These are phyloP conservation scores for Salvator merianae DNA, from an alignment of 2,113 vertebrate genomes.

Conservation along the genomic window DNA sequence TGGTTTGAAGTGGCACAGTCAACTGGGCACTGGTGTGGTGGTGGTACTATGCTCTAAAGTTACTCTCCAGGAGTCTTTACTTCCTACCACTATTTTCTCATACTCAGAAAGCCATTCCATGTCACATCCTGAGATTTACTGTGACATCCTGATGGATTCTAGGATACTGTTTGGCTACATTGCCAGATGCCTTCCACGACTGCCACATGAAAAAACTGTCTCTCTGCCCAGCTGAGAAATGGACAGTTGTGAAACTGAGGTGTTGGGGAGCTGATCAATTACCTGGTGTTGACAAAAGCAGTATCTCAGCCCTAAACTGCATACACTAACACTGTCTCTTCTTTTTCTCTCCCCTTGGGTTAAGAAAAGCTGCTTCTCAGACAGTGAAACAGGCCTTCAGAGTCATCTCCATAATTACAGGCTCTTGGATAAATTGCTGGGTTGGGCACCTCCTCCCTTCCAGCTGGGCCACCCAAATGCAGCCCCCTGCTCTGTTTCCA, in stretches of 20 bases:
- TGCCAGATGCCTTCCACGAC: not conserved
- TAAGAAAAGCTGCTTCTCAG: constrained; percentile 8
- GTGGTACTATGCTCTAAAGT: not conserved
- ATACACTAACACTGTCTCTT: not conserved
- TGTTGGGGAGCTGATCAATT: constrained; percentile 21
- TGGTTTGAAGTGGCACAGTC: not conserved
- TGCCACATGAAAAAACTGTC: not conserved
- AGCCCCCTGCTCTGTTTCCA: constrained; percentile 18
- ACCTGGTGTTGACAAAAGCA: constrained; percentile 28
- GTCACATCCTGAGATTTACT: not conserved
- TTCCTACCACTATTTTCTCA: not conserved
- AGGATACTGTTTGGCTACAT: not conserved
- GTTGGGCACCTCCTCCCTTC: constrained; percentile 23
- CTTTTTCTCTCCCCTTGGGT: not conserved
- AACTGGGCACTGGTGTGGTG: not conserved
- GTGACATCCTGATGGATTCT: not conserved
- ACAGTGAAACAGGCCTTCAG: constrained; percentile 19
- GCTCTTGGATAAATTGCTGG: constrained; percentile 31
- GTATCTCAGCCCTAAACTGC: not conserved
- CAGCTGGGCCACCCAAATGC: constrained; percentile 29
- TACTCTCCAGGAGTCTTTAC: not conserved
- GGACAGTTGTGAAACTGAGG: not conserved
- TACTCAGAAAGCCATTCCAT: not conserved
- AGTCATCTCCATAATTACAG: constrained; percentile 34
- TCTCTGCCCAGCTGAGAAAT: constrained; percentile 19